These are phyloP conservation scores for Rhynchophorus ferrugineus DNA, from an alignment of 1,140 invertebrate species.

Conservation along the genomic window DNA sequence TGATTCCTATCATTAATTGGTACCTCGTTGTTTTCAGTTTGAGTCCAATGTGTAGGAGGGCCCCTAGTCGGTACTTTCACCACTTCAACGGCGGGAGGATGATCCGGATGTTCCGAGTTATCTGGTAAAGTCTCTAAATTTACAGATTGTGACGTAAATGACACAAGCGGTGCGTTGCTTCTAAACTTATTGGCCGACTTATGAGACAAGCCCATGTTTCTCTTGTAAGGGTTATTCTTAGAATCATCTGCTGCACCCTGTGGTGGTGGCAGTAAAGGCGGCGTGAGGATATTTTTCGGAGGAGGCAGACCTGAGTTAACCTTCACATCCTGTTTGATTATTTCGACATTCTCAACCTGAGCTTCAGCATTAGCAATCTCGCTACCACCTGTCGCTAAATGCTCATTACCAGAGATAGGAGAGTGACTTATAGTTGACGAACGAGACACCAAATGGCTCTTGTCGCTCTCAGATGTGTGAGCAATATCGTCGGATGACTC, in stretches of 20 bases:
- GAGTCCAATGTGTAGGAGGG: conserved; percentile 35
- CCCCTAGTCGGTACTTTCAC: not conserved
- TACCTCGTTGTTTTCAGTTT: conserved; percentile 50
- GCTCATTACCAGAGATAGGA: conserved; percentile 26
- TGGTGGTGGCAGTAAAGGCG: conserved; percentile 21
- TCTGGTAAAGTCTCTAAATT: conserved; percentile 56
- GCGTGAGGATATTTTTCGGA: conserved; percentile 21
- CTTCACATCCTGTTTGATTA: conserved; percentile 21
- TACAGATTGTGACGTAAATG: conserved; percentile 33
- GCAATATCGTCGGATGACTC: conserved; percentile 49
- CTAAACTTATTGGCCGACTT: conserved; percentile 35
- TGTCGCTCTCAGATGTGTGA: conserved; percentile 49
- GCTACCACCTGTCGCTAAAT: not conserved
- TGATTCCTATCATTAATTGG: conserved; percentile 61
- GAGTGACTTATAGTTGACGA: conserved; percentile 41
- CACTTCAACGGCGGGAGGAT: conserved; percentile 13
- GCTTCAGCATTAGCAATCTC: not conserved
- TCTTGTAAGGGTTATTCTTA: conserved; percentile 41
- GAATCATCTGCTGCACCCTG: conserved; percentile 24
- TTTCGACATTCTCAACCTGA: conserved; percentile 34
- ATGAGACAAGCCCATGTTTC: conserved; percentile 38
- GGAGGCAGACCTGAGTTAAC: conserved; percentile 24
- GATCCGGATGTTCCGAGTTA: conserved; percentile 55
- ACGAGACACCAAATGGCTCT: conserved; percentile 49
- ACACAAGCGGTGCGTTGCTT: conserved; percentile 6